Conservation (phyloP, 2,113 vertebrate species). For the Peucedramus taeniatus region DNA sequence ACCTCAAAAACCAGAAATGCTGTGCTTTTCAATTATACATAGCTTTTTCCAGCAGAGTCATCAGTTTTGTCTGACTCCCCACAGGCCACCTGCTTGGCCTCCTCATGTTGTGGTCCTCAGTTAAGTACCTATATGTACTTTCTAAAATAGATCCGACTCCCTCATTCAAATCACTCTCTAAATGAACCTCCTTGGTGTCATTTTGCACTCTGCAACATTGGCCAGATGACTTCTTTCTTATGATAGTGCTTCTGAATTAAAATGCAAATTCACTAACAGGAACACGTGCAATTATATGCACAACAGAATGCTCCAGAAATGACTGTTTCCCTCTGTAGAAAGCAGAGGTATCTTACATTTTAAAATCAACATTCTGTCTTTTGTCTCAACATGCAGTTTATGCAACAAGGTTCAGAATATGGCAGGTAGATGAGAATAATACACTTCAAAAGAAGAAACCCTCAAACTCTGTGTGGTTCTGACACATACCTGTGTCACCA, state of each 20-base stretch:
- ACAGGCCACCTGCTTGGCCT: neutral
- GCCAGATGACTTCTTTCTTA: neutral
- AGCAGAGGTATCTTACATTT: neutral
- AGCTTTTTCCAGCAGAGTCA: neutral
- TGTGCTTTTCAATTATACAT: neutral
- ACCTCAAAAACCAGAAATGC: neutral
- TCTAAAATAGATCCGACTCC: neutral
- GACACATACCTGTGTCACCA: neutral
- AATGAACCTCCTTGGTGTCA: neutral
- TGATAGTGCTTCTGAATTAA: neutral
- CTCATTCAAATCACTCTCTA: neutral
- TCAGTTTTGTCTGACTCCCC: neutral
- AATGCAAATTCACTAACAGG: neutral
- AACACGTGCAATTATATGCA: rapidly evolving
- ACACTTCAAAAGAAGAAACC: neutral
- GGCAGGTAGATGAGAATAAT: neutral
- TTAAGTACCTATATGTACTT: neutral
- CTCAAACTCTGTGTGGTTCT: neutral
- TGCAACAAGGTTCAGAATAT: neutral
- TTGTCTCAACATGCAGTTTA: neutral
- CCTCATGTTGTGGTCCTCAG: neutral
- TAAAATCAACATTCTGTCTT: neutral
- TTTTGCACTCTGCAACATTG: neutral
- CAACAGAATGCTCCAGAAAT: neutral
- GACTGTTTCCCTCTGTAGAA: neutral